Evolutionary conservation across 2,888 invertebrate genomes (phyloP).

Genomic region (Chrysolina americana): DNA sequence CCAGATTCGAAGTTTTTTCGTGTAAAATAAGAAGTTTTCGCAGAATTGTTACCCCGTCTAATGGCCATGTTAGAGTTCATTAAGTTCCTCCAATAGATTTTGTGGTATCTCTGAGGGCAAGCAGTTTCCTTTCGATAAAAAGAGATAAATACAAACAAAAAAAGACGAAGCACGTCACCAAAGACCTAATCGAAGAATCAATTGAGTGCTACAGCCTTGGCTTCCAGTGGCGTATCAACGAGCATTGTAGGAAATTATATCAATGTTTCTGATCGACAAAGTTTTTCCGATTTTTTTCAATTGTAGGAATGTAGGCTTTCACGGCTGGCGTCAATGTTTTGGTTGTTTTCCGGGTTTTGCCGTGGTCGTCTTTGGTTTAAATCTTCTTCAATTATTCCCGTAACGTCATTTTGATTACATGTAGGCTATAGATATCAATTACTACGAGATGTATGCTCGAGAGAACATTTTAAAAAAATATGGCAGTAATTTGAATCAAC

Average conservation of each 20-base stretch:
- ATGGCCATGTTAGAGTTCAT: slow-evolving; percentile 4
- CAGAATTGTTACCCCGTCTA: slow-evolving; percentile 10
- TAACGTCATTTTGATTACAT: too few relatives aligned
- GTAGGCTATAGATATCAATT: too few relatives aligned
- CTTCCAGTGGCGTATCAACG: slow-evolving; percentile 9
- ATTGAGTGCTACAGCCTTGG: slow-evolving; percentile 32
- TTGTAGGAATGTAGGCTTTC: too few relatives aligned
- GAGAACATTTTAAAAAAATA: too few relatives aligned
- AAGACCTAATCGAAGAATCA: slow-evolving; percentile 37
- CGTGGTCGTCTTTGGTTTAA: too few relatives aligned
- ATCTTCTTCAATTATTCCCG: too few relatives aligned
- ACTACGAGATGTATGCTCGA: too few relatives aligned
- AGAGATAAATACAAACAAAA: slow-evolving; percentile 27
- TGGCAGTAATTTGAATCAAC: too few relatives aligned
- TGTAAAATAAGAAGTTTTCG: not conserved
- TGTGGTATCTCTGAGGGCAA: slow-evolving; percentile 9
- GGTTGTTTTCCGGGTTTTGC: too few relatives aligned
- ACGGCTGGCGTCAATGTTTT: too few relatives aligned
- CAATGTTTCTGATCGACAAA: not conserved
- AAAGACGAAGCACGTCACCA: slow-evolving; percentile 24
- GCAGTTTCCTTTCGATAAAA: slow-evolving; percentile 7
- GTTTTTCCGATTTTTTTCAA: not conserved
- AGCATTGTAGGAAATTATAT: not conserved
- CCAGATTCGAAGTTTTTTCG: too few relatives aligned
- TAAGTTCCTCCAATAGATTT: slow-evolving; percentile 25